Evolutionary conservation across 1,140 invertebrate species (phyloP), one percentile per base, ranked within the genome.

Genomic region (Drosophila varians): DNA sequence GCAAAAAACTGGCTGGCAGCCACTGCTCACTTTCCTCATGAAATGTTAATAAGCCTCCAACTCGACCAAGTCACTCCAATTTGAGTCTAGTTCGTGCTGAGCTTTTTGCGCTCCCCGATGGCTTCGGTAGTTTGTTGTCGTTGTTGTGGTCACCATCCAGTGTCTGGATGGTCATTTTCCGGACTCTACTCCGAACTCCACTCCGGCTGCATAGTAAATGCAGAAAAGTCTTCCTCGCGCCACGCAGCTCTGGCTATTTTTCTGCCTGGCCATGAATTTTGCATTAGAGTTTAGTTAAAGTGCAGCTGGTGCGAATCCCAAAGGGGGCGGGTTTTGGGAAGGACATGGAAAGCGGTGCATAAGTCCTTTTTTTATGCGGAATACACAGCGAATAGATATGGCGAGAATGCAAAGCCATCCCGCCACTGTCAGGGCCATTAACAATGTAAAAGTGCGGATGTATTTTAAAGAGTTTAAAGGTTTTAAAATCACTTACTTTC

Each of bases 271-370:
- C 76, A 86, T 87, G 80, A 86, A 86, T 86, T 87, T 86, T 86
- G 69, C 76, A 86, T 87, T 74, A 87, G 77, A 86, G 77, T 87
- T 86, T 86, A 87, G 80, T 80, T 86, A 86, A 86, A 86, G 82
- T 86, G 80, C 80, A 86, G 80, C 80, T 86, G 80, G 73, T 87
- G 80, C 82, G 69, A 77, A 77, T 79, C 53, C 52, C 51, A 58
- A 31, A 58, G 34, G 45, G n/a, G 46, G 36, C 4, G 46, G 53
- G 12, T 12, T 26, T 4, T n/a, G 31, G 25, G 54, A 12, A 16
- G 4, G 2, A 49, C 40, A 46, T 43, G 60, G 42, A 21, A 55
- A 65, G 49, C 49, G 46, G 5, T 25, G 40, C 21, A 38, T 28
- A 23, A 51, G 47, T 46, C 21, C 36, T 72, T 76, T 74, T 77